phyloP scores from a whole-genome alignment of 1,140 invertebrate genomes.

The Diorhabda carinulata region DNA sequence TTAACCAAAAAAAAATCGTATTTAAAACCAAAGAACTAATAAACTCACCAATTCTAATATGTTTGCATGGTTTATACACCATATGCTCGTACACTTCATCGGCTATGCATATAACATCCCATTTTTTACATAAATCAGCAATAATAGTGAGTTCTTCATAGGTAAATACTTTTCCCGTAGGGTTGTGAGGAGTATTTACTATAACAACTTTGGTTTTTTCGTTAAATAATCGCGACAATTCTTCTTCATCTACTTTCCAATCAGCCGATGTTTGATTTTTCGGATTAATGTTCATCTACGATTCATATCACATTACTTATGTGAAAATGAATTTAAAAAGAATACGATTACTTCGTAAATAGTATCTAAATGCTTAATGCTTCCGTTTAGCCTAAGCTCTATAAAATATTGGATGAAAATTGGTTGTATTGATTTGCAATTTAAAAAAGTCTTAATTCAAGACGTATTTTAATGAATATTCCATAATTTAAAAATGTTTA shows the following conservation, averaged over 20 bases:
- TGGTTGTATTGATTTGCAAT: no score
- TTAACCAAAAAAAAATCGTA: no score
- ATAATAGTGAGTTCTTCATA: slow-evolving; percentile 68
- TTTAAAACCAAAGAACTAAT: background rate
- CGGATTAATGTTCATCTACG: background rate
- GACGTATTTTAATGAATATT: no score
- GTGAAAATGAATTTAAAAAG: no score
- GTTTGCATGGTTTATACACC: slow-evolving; percentile 81
- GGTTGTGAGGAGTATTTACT: slow-evolving; percentile 93
- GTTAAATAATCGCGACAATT: slow-evolving; percentile 81
- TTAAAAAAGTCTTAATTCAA: no score
- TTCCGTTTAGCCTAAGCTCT: no score
- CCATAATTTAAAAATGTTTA: no score
- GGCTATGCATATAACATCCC: slow-evolving; percentile 85
- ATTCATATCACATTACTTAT: no score
- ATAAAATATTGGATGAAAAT: no score
- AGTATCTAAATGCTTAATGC: no score
- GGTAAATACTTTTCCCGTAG: slow-evolving; percentile 83
- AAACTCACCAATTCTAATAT: slow-evolving; percentile 51
- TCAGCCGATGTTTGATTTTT: slow-evolving; percentile 60
- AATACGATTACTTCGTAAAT: no score
- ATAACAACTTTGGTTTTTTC: slow-evolving; percentile 90
- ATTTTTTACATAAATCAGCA: slow-evolving; percentile 84
- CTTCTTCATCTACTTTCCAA: slow-evolving; percentile 80
- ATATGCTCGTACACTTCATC: slow-evolving; percentile 99